A percentile compares a stretch with the other conserved stretches of the same genome.
phyloP scores from a whole-genome alignment of 1,140 invertebrate genomes.

The Scaptomyza pallida region DNA sequence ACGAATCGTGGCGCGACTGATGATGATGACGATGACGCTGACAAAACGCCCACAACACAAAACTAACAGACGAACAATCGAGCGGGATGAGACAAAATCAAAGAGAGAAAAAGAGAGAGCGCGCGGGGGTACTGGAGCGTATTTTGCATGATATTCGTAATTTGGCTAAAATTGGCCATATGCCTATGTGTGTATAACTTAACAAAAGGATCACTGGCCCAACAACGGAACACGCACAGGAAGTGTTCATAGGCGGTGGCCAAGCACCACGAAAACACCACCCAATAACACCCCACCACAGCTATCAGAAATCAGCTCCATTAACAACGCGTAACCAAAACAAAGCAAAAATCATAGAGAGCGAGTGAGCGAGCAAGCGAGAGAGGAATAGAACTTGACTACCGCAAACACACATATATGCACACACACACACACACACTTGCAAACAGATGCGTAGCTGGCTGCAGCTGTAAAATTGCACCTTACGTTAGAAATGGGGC shows the following conservation, averaged over 20 bases:
- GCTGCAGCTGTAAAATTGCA: constrained; percentile 40
- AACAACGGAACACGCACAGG: constrained; percentile 66
- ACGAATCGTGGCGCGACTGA: constrained; percentile 51
- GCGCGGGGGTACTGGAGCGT: constrained; percentile 9
- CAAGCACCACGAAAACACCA: constrained; percentile 1
- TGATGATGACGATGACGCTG: constrained; percentile 60
- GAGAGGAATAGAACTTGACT: constrained; percentile 15
- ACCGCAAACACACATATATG: constrained; percentile 25
- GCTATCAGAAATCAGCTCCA: constrained; percentile 33
- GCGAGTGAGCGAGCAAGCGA: constrained; percentile 4
- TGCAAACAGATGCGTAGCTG: constrained; percentile 40
- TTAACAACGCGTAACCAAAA: constrained; percentile 63
- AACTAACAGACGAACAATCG: constrained; percentile 23
- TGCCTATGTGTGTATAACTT: constrained; percentile 17
- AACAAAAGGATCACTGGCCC: constrained; percentile 68
- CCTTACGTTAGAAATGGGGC: constrained; percentile 39
- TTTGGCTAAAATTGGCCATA: constrained; percentile 40
- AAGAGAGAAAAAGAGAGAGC: constrained; percentile 14
- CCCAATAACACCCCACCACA: constrained; percentile 10
- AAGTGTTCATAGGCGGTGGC: constrained; percentile 46
- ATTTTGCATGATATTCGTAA: constrained; percentile 18
- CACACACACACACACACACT: constrained; percentile 30
- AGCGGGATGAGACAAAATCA: background rate
- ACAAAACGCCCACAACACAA: constrained; percentile 66
- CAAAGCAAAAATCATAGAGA: constrained; percentile 54